A percentile compares a stretch with the other conserved stretches of the same genome.
Conservation (phyloP, 2,888 invertebrate species). For the Drosophila austrosaltans region DNA sequence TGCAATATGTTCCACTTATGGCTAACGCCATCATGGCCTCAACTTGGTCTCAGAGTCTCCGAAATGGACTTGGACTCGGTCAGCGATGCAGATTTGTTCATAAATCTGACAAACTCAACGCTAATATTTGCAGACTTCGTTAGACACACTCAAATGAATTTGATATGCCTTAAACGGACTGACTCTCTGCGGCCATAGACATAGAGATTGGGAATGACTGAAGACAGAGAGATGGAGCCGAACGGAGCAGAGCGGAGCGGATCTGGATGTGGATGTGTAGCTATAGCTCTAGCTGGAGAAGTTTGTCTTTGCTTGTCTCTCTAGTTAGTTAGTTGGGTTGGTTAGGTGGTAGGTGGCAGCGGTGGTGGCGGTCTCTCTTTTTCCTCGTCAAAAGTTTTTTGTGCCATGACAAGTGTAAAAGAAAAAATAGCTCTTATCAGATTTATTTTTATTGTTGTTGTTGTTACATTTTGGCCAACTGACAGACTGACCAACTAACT, state of each 20-base stretch:
- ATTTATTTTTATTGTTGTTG: conserved; percentile 36
- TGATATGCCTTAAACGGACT: conserved; percentile 78
- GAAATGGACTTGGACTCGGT: conserved; percentile 48
- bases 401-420: conserved; percentile 72
- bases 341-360: background rate
- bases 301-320: background rate
- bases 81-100: conserved; percentile 77
- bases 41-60: conserved; percentile 34
- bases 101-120: conserved; percentile 79
- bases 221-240: background rate
- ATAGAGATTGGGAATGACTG: conserved; percentile 6
- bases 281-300: background rate
- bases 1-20: conserved; percentile 71
- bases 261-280: background rate
- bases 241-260: background rate
- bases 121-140: conserved; percentile 80
- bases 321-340: background rate
- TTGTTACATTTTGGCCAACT: conserved; percentile 30
- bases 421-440: conserved; percentile 62
- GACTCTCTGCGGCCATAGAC: conserved; percentile 34
- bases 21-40: conserved; percentile 63
- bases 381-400: conserved; percentile 20
- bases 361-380: background rate
- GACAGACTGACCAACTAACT: conserved; percentile 17
- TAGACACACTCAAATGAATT: conserved; percentile 78